These are phyloP conservation scores for Zosterops lateralis DNA, from an alignment of 2,113 vertebrate genomes.

Conservation along the genomic window DNA sequence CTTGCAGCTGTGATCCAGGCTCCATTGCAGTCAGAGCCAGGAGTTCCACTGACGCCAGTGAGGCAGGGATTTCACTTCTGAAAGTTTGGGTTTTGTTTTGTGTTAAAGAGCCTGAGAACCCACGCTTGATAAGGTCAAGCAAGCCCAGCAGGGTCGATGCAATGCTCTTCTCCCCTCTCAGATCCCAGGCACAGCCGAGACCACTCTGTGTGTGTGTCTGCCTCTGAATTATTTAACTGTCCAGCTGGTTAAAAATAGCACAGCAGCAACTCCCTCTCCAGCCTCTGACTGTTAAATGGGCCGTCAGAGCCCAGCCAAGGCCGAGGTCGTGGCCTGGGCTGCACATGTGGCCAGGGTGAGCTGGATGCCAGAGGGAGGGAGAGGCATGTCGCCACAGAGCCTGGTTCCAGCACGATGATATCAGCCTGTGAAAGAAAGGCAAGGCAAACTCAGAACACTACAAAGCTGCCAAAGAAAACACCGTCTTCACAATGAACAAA, in stretches of 20 bases:
- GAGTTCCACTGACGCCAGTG: background rate
- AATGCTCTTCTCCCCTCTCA: background rate
- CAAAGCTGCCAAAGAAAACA: slow-evolving; percentile 66
- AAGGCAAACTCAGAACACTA: slow-evolving; percentile 35
- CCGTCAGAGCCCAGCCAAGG: slow-evolving; percentile 25
- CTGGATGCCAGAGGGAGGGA: slow-evolving; percentile 33
- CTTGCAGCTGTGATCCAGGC: background rate
- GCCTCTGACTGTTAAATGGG: slow-evolving; percentile 22
- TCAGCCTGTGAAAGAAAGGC: slow-evolving; percentile 37
- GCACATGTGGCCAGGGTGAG: slow-evolving; percentile 21
- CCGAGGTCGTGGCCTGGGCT: background rate
- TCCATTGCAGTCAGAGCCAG: background rate
- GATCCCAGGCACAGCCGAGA: slow-evolving; percentile 2
- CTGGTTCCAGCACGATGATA: slow-evolving; percentile 36
- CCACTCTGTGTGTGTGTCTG: background rate
- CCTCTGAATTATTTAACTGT: slow-evolving; percentile 44
- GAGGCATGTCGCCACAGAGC: background rate
- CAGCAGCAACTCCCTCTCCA: slow-evolving; percentile 50
- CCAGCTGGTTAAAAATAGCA: slow-evolving; percentile 61
- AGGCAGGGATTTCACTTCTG: background rate
- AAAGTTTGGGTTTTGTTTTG: background rate
- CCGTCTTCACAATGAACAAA: slow-evolving; percentile 67
- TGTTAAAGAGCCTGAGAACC: slow-evolving; percentile 15
- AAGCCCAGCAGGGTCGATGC: background rate
- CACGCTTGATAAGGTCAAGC: background rate